Evolutionary conservation across 2,797 vertebrate genomes (phyloP), one percentile per base, ranked within the genome.

Genomic region (Chaenodraco wilsoni): DNA sequence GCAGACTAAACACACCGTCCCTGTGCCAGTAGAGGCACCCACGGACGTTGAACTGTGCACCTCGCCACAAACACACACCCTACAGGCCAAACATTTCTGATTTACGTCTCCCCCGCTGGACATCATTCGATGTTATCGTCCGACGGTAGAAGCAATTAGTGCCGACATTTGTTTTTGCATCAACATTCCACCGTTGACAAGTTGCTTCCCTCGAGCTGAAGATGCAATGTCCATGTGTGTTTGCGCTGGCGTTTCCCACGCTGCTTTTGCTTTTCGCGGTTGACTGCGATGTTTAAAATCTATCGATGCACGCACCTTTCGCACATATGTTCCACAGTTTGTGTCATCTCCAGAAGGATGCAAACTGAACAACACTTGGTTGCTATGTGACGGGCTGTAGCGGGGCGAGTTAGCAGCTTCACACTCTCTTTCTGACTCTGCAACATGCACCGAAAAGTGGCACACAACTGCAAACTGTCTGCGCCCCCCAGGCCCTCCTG

Each of bases 141-240:
- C 83, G 66, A 78, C 78, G 43, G 85, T n/a, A 56, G 82, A 84
- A 85, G 78, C 69, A 80, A 83, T 88, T 80, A 79, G 65, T 58
- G 63, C 55, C 48, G 58, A 85, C 82, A 69, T 89, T 89, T 86
- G 77, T 86, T 89, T 92, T 87, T 87, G 76, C 81, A 56, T 87
- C 76, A 66, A 71, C 86, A 83, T 88, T 88, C 86, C 91, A 85
- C 60, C 67, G 81, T 76, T 81, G 87, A 86, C 80, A 74, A 85
- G 86, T 74, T 72, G 65, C 78, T 86, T 81, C 85, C 84, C 86
- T 65, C 19, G 9, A 43, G 64, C 78, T 50, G 55, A 71, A 87
- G 84, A 90, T 83, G 82, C 59, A 7, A 70, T 48, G 23, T 49
- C 88, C 84, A 79, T 88, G 73, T 88, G 83, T 86, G 76, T 83